Conservation (phyloP, 1,140 invertebrate genomes). For the Tetranychus cinnabarinus region DNA sequence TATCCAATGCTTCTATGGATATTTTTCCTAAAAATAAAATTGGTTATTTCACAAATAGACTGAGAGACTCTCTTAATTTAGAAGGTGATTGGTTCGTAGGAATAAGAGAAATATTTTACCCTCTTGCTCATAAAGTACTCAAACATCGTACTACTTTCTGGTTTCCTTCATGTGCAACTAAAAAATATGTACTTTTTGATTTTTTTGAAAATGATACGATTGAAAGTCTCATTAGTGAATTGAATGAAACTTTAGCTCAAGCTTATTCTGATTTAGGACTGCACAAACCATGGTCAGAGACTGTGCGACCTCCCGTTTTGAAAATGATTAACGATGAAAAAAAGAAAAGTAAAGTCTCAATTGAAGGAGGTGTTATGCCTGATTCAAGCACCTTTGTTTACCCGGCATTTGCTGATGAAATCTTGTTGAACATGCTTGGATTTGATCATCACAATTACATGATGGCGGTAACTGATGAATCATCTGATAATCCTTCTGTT, state of each 20-base stretch:
- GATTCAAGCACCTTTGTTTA: neutral
- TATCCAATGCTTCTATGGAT: neutral
- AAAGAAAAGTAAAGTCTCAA: too few species aligned
- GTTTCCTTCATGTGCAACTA: too few species aligned
- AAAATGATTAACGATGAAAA: too few species aligned
- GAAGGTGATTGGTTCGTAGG: neutral
- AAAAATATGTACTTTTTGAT: too few species aligned
- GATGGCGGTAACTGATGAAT: neutral
- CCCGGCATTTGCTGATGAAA: neutral
- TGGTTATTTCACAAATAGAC: neutral
- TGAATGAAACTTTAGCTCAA: neutral
- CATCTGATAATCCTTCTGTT: neutral
- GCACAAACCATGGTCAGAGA: neutral
- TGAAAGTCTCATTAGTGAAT: neutral
- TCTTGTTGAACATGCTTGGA: neutral
- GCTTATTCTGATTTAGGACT: neutral
- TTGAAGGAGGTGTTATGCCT: neutral
- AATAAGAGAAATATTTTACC: neutral
- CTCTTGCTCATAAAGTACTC: neutral
- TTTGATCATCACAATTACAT: neutral
- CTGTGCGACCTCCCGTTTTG: too few species aligned
- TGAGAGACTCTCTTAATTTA: neutral
- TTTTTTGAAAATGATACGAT: neutral
- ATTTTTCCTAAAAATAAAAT: neutral
- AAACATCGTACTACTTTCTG: too few species aligned